phyloP scores from a whole-genome alignment of 2,888 invertebrate genomes.

The Apocheima hispidaria region DNA sequence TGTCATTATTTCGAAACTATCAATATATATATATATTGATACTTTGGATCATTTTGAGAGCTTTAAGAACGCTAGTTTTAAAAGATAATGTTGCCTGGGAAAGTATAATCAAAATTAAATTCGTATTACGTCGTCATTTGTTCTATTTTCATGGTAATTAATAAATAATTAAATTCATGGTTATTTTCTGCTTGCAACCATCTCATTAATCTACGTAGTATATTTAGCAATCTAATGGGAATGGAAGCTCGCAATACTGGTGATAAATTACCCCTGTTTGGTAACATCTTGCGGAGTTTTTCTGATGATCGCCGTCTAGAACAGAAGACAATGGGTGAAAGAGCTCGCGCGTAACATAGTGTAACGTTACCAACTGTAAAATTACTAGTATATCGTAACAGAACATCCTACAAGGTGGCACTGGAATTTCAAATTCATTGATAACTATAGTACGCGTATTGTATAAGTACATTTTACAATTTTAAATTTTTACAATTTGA shows the following conservation, averaged over 20 bases:
- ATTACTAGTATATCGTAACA: slow-evolving; percentile 47
- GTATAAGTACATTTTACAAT: slow-evolving; percentile 1
- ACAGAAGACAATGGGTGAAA: slow-evolving; percentile 51
- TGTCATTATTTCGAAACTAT: slow-evolving; percentile 54
- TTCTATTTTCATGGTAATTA: too few relatives aligned
- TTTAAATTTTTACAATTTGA: too few relatives aligned
- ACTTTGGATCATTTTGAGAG: slow-evolving; percentile 61
- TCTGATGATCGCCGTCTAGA: slow-evolving; percentile 23
- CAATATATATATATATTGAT: slow-evolving; percentile 53
- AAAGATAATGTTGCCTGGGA: background rate
- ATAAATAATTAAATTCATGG: background rate
- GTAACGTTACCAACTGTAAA: slow-evolving; percentile 44
- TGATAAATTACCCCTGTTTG: slow-evolving; percentile 30
- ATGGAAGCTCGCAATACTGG: slow-evolving; percentile 8
- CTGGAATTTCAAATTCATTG: slow-evolving; percentile 25
- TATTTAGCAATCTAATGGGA: slow-evolving; percentile 13
- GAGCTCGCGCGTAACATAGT: slow-evolving; percentile 52
- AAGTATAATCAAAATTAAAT: background rate
- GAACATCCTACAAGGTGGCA: slow-evolving; percentile 37
- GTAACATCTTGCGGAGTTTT: slow-evolving; percentile 31
- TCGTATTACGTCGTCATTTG: background rate
- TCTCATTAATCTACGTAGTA: slow-evolving; percentile 18
- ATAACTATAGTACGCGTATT: slow-evolving; percentile 17
- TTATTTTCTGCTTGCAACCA: background rate
- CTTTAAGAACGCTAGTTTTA: slow-evolving; percentile 4